Evolutionary conservation across 2,113 vertebrate genomes (phyloP).

Genomic region (Hypocryptadius cinnamomeus): DNA sequence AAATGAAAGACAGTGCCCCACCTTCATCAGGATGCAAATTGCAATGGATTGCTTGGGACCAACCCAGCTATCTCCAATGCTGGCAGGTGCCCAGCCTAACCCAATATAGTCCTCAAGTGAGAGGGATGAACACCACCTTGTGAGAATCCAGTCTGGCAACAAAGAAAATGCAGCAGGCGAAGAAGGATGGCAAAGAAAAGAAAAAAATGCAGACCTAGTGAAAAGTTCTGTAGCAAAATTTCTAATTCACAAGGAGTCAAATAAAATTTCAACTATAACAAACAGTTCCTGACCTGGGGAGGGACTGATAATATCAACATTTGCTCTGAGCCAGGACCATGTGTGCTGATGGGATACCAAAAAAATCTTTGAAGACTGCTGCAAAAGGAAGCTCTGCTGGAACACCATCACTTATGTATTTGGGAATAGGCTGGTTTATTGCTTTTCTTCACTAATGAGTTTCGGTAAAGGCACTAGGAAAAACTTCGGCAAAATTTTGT

Average conservation of each 20-base stretch:
- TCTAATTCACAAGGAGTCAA: neutral
- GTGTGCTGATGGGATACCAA: neutral
- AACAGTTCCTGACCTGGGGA: neutral
- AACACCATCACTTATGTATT: neutral
- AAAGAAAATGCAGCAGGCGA: neutral
- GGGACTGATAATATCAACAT: neutral
- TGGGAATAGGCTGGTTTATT: neutral
- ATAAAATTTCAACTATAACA: neutral
- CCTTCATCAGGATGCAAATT: constrained; percentile 28
- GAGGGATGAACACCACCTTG: neutral
- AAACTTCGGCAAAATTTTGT: neutral
- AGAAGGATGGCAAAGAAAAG: neutral
- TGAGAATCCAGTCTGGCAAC: neutral
- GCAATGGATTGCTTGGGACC: neutral
- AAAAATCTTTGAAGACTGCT: neutral
- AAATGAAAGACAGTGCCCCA: neutral
- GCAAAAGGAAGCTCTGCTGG: neutral
- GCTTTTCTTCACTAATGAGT: neutral
- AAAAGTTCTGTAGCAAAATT: neutral
- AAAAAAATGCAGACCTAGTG: neutral
- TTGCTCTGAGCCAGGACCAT: neutral
- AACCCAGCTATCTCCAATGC: neutral
- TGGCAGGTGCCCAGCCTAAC: constrained; percentile 40
- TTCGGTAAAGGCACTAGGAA: neutral
- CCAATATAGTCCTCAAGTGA: neutral